phyloP scores from a whole-genome alignment of 2,888 invertebrate species.

The Acrobasis suavella region DNA sequence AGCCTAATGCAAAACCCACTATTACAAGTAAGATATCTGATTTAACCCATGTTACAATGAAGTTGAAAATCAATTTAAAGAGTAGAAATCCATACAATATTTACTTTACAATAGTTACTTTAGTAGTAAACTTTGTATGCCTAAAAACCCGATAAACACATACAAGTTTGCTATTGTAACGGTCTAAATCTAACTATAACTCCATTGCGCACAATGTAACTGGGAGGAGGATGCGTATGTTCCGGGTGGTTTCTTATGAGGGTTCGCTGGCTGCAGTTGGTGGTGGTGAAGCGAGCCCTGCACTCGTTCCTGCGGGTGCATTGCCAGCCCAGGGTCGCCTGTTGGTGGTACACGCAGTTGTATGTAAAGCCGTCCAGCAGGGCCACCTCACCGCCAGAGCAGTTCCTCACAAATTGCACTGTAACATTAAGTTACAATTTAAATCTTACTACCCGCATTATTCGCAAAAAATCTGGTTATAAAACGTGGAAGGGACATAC shows the following conservation, averaged over 20 bases:
- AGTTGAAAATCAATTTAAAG: too few species aligned
- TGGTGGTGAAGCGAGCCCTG: constrained; percentile 68
- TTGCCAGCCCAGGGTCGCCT: constrained; percentile 26
- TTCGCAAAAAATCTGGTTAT: too few species aligned
- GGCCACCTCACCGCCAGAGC: constrained; percentile 15
- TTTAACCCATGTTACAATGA: too few species aligned
- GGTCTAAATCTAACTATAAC: not conserved
- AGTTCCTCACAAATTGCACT: not conserved
- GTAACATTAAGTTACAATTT: not conserved
- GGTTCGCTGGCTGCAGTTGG: constrained; percentile 49
- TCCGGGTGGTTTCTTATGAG: constrained; percentile 62
- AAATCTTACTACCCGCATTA: too few species aligned
- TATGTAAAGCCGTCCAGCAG: constrained; percentile 30
- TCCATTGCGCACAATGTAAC: constrained; percentile 32
- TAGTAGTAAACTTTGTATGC: too few species aligned
- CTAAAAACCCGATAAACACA: too few species aligned
- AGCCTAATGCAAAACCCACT: too few species aligned
- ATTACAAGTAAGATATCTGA: too few species aligned
- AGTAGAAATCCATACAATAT: too few species aligned
- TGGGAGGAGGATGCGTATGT: constrained; percentile 58
- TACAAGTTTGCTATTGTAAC: not conserved
- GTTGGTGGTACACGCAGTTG: constrained; percentile 24
- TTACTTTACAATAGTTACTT: too few species aligned
- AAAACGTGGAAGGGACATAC: too few species aligned
- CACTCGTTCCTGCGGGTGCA: constrained; percentile 42